Conservation (phyloP, 2,888 invertebrate genomes). For the Drosophila borealis region DNA sequence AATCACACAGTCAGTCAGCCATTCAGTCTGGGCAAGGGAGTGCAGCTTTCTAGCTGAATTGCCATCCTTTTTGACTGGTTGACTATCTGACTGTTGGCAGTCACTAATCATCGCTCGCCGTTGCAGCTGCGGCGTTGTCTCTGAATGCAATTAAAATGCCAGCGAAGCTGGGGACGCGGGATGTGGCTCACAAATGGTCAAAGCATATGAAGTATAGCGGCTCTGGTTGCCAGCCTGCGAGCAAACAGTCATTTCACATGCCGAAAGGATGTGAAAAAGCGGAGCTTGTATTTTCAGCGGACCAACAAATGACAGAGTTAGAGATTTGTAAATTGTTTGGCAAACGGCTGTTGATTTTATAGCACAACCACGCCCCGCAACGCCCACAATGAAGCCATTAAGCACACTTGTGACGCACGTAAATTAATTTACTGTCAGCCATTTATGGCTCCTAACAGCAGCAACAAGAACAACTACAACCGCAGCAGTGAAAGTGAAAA, state of each 20-base stretch:
- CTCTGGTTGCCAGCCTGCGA: conserved; percentile 15
- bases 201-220: conserved; percentile 19
- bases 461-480: conserved; percentile 16
- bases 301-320: conserved; percentile 47
- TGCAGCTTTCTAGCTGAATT: conserved; percentile 14
- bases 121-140: conserved; percentile 46
- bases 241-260: conserved; percentile 64
- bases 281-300: conserved; percentile 1
- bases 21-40: conserved; percentile 16
- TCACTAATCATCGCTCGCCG: conserved; percentile 23
- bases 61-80: conserved; percentile 25
- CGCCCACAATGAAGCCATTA: conserved; percentile 59
- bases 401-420: conserved; percentile 73
- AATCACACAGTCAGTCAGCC: conserved; percentile 58
- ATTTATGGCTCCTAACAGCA: conserved; percentile 56
- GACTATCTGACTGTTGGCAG: conserved; percentile 35
- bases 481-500: conserved; percentile 24
- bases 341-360: conserved; percentile 26
- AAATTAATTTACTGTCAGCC: conserved; percentile 74
- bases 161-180: conserved; percentile 41
- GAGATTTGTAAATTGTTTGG: conserved; percentile 52
- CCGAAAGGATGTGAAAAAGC: conserved; percentile 34
- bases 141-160: conserved; percentile 77
- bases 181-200: conserved; percentile 36
- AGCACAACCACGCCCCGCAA: conserved; percentile 32